phyloP scores from a whole-genome alignment of 1,140 invertebrate genomes.

The Carcinoscorpius rotundicauda region DNA sequence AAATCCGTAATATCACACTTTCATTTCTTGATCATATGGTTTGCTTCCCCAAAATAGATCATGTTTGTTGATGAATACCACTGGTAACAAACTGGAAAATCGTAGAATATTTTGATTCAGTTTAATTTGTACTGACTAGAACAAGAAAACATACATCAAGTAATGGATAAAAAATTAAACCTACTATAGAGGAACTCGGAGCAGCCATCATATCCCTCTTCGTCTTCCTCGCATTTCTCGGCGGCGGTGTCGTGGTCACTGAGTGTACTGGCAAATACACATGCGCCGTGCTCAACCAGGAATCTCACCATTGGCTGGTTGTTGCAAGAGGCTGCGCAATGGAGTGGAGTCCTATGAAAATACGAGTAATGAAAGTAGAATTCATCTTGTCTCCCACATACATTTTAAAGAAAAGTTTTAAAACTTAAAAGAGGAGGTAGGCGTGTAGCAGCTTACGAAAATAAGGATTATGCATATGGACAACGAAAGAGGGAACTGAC shows the following conservation, averaged over 20 bases:
- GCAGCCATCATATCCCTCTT: slow-evolving; percentile 95
- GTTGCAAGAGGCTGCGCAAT: slow-evolving; percentile 98
- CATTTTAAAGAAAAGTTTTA: background rate
- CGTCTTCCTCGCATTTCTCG: slow-evolving; percentile 97
- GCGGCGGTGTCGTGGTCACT: slow-evolving; percentile 97
- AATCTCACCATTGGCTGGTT: slow-evolving; percentile 97
- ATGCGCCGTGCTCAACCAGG: slow-evolving; percentile 94
- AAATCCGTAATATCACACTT: no score
- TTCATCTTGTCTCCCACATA: background rate
- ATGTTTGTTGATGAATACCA: no score
- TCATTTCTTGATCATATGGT: no score
- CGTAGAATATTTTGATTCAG: no score
- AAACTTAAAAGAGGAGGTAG: no score
- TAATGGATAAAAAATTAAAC: slow-evolving; percentile 29
- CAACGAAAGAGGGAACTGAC: background rate
- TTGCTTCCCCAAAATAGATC: no score
- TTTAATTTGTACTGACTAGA: no score
- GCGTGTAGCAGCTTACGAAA: no score
- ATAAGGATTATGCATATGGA: background rate
- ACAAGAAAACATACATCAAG: no score
- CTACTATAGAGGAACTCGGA: slow-evolving; percentile 94
- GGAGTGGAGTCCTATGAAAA: slow-evolving; percentile 72
- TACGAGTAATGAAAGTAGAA: slow-evolving; percentile 1
- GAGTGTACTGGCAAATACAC: slow-evolving; percentile 93
- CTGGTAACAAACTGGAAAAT: no score